Evolutionary conservation across 37 sponge, comb jelly and placozoan genomes (phyloP), one percentile per base, ranked within the genome.

Genomic region (Bolinopsis microptera): DNA sequence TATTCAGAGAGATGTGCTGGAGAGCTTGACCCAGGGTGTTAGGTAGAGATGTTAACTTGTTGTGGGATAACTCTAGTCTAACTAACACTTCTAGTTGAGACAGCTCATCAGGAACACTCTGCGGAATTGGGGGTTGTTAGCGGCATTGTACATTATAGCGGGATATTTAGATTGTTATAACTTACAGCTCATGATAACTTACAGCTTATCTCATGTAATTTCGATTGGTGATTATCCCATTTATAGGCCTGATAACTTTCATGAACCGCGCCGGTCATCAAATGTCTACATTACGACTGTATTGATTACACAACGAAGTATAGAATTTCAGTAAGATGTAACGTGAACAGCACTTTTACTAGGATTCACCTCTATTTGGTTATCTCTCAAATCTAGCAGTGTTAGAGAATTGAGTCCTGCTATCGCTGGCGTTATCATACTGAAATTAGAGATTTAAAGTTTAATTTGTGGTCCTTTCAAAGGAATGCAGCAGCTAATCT

Each of bases 361-460:
- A n/a, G n/a, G 61, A 72, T 5, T 72, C 18, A 72, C 75, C 75
- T 86, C 90, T 34, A 86, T 0, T 27, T 86, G 90, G 30, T 86
- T 86, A 86, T 86, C 90, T 2, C 90, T 40, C 28, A 86, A 9
- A 25, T 86, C 90, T 24, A 86, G 90, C 90, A 86, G 90, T 5
- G 90, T 86, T 0, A 86, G 90, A 39, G 90, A 86, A 30, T 86
- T 86, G 40, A 86, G 90, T 26, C 90, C 90, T 0, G 90, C 41
- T 28, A 86, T 86, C 30, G 90, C 90, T 41, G 90, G 90, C 26
- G 90, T 86, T 34, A 86, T 34, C 16, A 36, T 77, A 36, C 35
- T 77, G 80, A 32, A 77, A 32, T 28, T 25, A 18, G 68, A 61
- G 68, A 18, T 9, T 61, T 18, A 61, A 18, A 61, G 68, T 18